Evolutionary conservation across 2,113 vertebrate species (phyloP).

Genomic region (Henicopernis longicauda): DNA sequence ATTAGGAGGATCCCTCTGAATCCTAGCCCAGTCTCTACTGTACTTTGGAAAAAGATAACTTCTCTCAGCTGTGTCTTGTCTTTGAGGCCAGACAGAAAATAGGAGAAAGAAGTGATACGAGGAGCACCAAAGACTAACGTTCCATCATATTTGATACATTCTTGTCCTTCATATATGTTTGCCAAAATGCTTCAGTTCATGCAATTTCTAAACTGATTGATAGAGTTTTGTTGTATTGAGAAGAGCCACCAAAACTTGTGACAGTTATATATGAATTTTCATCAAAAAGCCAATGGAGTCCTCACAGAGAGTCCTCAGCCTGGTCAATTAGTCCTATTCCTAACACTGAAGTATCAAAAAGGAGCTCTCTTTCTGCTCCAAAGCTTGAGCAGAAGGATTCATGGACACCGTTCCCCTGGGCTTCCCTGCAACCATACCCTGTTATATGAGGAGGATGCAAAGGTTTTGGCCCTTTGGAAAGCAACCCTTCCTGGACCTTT

Average conservation of each 20-base stretch:
- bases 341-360: not conserved
- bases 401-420: not conserved
- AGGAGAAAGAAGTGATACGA: not conserved
- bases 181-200: not conserved
- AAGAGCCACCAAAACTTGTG: not conserved
- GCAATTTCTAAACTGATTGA: not conserved
- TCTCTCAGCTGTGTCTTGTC: not conserved
- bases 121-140: not conserved
- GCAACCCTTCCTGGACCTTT: not conserved
- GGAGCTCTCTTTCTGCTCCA: not conserved
- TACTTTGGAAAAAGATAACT: not conserved
- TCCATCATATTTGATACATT: not conserved
- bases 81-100: not conserved
- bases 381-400: not conserved
- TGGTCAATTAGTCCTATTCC: not conserved
- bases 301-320: not conserved
- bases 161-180: not conserved
- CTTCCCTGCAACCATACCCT: not conserved
- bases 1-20: not conserved
- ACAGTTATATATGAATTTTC: not conserved
- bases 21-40: not conserved
- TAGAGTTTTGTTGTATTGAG: not conserved
- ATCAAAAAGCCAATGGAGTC: not conserved
- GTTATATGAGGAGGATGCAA: not conserved
- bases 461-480: not conserved